phyloP scores from a whole-genome alignment of 23 tunicate species.

The Ascidia mentula region DNA sequence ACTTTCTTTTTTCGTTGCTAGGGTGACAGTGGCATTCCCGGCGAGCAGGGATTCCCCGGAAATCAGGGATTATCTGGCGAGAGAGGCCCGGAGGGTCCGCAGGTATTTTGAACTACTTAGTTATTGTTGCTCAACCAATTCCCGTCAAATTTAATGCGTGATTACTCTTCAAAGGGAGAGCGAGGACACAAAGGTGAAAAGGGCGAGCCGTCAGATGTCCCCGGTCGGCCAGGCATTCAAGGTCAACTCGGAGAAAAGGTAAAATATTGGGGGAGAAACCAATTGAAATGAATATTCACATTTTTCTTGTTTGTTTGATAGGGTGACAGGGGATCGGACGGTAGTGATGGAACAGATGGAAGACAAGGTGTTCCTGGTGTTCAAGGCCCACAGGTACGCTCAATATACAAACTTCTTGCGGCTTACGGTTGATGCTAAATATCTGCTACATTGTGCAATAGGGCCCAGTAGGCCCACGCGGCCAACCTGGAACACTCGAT shows the following conservation, averaged over 20 bases:
- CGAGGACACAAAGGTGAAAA: constrained; percentile 54
- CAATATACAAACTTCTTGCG: not conserved
- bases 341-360: constrained; percentile 68
- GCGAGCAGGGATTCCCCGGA: constrained; percentile 47
- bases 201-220: constrained; percentile 73
- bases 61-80: constrained; percentile 47
- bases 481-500: constrained; percentile 28
- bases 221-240: constrained; percentile 60
- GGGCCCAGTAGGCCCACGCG: constrained; percentile 61
- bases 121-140: too few relatives aligned
- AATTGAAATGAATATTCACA: not conserved
- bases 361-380: constrained; percentile 64
- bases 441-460: not conserved
- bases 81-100: constrained; percentile 72
- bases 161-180: constrained; percentile 37
- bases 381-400: not conserved
- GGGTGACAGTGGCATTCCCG: constrained; percentile 65
- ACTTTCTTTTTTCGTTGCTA: not conserved
- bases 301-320: not conserved
- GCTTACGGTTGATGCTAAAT: too few relatives aligned
- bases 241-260: constrained; percentile 66
- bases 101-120: constrained; percentile 19
- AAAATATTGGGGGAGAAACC: not conserved
- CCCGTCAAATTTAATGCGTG: not conserved
- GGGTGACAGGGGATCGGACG: constrained; percentile 62